Percentiles rank a stretch among this genome's conserved stretches.
Conservation (phyloP, 2,113 vertebrate species). For the Clarias magur region DNA sequence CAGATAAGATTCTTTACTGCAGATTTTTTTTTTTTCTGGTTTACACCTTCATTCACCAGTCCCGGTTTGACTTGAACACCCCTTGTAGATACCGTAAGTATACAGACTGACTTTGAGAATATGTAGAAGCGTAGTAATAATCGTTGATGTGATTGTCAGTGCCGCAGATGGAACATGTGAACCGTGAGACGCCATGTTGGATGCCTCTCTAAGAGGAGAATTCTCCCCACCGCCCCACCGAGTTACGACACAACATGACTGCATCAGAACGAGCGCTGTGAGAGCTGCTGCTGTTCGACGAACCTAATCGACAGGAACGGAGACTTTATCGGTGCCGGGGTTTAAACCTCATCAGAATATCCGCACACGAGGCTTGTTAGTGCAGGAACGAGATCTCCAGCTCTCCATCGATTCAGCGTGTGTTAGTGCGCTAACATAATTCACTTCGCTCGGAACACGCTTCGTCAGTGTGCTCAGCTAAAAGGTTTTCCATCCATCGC, state of each 20-base stretch:
- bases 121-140: not conserved
- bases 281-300: not conserved
- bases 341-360: not conserved
- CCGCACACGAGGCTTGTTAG: not conserved
- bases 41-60: too few species aligned
- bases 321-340: not conserved
- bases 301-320: not conserved
- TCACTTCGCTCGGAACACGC: not conserved
- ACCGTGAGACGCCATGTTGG: too few species aligned
- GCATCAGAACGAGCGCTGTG: not conserved
- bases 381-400: not conserved
- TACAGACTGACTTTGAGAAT: not conserved
- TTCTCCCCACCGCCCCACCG: not conserved
- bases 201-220: too few species aligned
- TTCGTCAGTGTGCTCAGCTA: not conserved
- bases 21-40: too few species aligned
- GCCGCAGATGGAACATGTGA: not conserved
- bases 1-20: too few species aligned
- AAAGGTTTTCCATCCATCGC: slow-evolving; percentile 19
- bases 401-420: not conserved
- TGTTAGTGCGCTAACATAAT: slow-evolving; percentile 31
- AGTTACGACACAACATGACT: not conserved
- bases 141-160: not conserved
- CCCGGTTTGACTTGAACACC: too few species aligned
- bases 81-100: not conserved